Evolutionary conservation across 1,140 invertebrate genomes (phyloP).

Genomic region (Hyles euphorbiae): DNA sequence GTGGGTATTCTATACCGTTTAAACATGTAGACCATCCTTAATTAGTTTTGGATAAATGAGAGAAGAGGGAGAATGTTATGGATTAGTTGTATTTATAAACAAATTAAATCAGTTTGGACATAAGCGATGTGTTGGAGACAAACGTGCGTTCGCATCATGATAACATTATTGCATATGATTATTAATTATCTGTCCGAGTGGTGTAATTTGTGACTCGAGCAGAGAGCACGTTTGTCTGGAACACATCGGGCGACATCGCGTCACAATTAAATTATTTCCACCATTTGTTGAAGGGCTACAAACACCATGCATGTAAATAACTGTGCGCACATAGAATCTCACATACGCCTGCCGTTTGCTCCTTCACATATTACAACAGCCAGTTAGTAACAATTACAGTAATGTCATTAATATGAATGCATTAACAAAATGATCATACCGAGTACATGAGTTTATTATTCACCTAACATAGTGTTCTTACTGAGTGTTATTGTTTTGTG

Average conservation of each 20-base stretch:
- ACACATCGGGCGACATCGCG: slow-evolving; percentile 37
- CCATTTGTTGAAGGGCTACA: slow-evolving; percentile 58
- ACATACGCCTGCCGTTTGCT: slow-evolving; percentile 25
- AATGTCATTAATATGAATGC: slow-evolving; percentile 47
- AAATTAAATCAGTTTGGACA: slow-evolving; percentile 38
- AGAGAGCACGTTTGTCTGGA: slow-evolving; percentile 35
- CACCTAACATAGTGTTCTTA: slow-evolving; percentile 72
- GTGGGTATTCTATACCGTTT: slow-evolving; percentile 67
- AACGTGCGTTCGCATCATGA: slow-evolving; percentile 26
- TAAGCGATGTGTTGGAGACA: slow-evolving; percentile 40
- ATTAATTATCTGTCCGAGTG: background rate
- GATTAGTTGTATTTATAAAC: slow-evolving; percentile 66
- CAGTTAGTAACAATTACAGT: slow-evolving; percentile 45
- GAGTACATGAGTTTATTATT: slow-evolving; percentile 56
- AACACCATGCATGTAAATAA: slow-evolving; percentile 64
- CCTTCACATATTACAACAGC: slow-evolving; percentile 19
- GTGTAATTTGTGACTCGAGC: too few species aligned
- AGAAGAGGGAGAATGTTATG: slow-evolving; percentile 75
- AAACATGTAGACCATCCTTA: slow-evolving; percentile 73
- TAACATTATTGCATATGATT: slow-evolving; percentile 3
- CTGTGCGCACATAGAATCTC: slow-evolving; percentile 42
- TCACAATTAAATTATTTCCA: slow-evolving; percentile 43
- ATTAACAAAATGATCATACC: slow-evolving; percentile 45
- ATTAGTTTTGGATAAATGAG: slow-evolving; percentile 73
- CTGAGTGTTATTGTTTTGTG: slow-evolving; percentile 73